These are phyloP conservation scores for Drosophila simulans DNA, from an alignment of 1,140 invertebrate genomes.

Conservation along the genomic window DNA sequence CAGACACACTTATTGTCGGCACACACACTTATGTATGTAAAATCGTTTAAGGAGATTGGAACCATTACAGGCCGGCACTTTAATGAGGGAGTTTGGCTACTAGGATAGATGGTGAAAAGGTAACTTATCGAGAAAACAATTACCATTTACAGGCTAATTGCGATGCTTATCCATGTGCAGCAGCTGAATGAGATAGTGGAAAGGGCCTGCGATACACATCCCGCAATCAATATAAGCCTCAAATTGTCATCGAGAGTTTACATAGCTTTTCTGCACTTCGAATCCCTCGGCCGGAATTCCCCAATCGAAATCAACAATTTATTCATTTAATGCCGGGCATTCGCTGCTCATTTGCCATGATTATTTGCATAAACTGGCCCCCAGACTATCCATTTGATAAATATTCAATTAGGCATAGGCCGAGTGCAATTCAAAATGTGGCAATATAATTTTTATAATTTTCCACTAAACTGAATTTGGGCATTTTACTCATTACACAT, in stretches of 20 bases:
- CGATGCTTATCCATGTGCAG: constrained; percentile 61
- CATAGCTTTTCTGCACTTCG: background rate
- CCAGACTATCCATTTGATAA: constrained; percentile 63
- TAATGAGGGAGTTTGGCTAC: constrained; percentile 50
- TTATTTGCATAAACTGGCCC: constrained; percentile 68
- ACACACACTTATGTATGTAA: constrained; percentile 61
- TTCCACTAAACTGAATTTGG: constrained; percentile 38
- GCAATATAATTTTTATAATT: constrained; percentile 57
- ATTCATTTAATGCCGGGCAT: constrained; percentile 52
- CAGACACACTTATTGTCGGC: constrained; percentile 23
- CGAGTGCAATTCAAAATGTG: constrained; percentile 26
- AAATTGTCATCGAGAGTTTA: constrained; percentile 35
- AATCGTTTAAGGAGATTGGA: constrained; percentile 29
- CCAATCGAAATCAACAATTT: constrained; percentile 37
- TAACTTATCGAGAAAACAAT: constrained; percentile 59
- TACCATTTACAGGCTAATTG: constrained; percentile 72
- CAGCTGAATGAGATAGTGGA: constrained; percentile 36
- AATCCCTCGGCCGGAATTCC: background rate
- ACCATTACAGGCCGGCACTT: constrained; percentile 36
- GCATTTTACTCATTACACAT: constrained; percentile 33
- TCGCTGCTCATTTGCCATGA: constrained; percentile 52
- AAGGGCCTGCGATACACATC: constrained; percentile 8
- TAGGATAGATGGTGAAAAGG: constrained; percentile 11
- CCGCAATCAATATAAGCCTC: constrained; percentile 16
- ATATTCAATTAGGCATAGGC: constrained; percentile 70